phyloP scores from a whole-genome alignment of 2,888 invertebrate genomes.

The Erebia ligea region DNA sequence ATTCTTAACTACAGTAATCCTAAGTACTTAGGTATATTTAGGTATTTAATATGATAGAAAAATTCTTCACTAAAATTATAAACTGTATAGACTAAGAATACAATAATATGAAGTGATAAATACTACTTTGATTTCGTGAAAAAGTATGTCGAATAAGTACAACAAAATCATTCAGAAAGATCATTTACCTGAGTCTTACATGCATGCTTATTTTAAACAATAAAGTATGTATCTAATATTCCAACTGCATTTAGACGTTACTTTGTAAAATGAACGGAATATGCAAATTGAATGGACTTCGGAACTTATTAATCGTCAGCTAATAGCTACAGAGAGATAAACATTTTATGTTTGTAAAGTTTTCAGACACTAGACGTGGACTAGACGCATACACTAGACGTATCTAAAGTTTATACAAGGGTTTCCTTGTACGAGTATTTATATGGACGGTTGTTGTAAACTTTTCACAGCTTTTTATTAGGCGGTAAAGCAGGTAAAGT shows the following conservation, averaged over 20 bases:
- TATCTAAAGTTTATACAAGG: slow-evolving; percentile 55
- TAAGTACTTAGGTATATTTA: too few species aligned
- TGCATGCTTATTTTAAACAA: too few species aligned
- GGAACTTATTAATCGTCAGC: slow-evolving; percentile 68
- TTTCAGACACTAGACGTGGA: slow-evolving; percentile 62
- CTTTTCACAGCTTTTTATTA: slow-evolving; percentile 1
- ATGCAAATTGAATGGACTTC: slow-evolving; percentile 32
- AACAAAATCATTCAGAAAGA: too few species aligned
- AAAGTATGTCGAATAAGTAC: too few species aligned
- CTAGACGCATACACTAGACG: slow-evolving; percentile 43
- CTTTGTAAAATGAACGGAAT: background rate
- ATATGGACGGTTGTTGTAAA: background rate
- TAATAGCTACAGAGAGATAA: slow-evolving; percentile 55
- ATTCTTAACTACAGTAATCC: too few species aligned
- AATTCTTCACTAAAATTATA: too few species aligned
- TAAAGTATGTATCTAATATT: too few species aligned
- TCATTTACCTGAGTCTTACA: too few species aligned
- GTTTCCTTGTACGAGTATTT: background rate
- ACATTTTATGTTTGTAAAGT: slow-evolving; percentile 65
- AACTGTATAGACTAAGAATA: too few species aligned
- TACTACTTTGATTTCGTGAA: too few species aligned
- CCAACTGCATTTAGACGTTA: background rate
- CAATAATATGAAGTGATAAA: too few species aligned
- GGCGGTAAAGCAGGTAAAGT: background rate
- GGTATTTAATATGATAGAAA: too few species aligned